Conservation (phyloP, 2,888 invertebrate species). For the Drosophila fulvimacula region DNA sequence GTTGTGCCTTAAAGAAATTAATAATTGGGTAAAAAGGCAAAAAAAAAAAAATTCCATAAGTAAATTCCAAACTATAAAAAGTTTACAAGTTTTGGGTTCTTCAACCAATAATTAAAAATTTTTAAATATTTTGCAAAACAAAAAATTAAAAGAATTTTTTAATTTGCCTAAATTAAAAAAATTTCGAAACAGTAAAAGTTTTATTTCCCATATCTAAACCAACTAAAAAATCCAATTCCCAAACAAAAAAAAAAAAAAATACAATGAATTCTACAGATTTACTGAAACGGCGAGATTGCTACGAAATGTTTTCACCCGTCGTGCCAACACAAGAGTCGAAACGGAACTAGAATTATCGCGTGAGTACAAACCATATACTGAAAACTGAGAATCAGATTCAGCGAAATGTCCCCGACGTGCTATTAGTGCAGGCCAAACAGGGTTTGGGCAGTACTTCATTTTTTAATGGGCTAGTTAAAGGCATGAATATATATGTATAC, state of each 20-base stretch:
- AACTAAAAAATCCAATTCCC: constrained; percentile 34
- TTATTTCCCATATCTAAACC: constrained; percentile 3
- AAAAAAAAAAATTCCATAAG: not conserved
- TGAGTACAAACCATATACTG: constrained; percentile 88
- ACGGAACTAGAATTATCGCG: constrained; percentile 96
- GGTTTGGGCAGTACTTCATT: constrained; percentile 28
- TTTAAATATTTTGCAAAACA: constrained; percentile 1
- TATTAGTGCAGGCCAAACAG: constrained; percentile 15
- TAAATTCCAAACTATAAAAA: not conserved
- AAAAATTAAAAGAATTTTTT: constrained; percentile 5
- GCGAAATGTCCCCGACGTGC: constrained; percentile 27
- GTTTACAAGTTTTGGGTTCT: too few relatives aligned
- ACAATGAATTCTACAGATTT: constrained; percentile 89
- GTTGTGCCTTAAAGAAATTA: not conserved
- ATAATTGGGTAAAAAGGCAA: not conserved
- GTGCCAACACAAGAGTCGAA: constrained; percentile 91
- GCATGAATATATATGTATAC: constrained; percentile 9
- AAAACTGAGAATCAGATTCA: constrained; percentile 31
- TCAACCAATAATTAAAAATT: not conserved
- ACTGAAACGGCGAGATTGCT: constrained; percentile 98
- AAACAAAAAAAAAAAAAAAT: constrained; percentile 37
- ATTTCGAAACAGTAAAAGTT: not conserved
- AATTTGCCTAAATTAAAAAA: not conserved
- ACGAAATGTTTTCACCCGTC: constrained; percentile 94
- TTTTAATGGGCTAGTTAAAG: constrained; percentile 45